phyloP scores from a whole-genome alignment of 2,113 vertebrate species.

The Taurulus bubalis region DNA sequence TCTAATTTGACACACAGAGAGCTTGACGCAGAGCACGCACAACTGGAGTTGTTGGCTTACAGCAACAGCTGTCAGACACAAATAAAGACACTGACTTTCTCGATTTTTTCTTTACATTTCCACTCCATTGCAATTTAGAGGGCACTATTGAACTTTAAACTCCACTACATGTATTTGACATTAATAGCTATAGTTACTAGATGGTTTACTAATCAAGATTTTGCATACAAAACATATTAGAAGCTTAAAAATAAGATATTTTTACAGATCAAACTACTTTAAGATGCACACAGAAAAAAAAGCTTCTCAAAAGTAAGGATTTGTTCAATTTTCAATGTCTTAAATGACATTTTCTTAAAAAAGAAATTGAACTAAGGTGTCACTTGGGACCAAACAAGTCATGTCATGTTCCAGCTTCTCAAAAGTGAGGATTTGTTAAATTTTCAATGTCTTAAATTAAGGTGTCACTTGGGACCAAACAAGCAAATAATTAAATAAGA shows the following conservation, averaged over 20 bases:
- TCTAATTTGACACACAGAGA: slow-evolving; percentile 63
- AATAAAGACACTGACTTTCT: slow-evolving; percentile 28
- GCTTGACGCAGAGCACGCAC: slow-evolving; percentile 36
- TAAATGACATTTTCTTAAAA: no score
- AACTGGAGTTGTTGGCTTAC: slow-evolving; percentile 21
- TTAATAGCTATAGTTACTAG: not conserved
- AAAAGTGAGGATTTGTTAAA: not conserved
- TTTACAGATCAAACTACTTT: not conserved
- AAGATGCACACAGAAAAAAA: no score
- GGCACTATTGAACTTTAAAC: not conserved
- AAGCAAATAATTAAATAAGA: not conserved
- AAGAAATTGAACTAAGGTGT: no score
- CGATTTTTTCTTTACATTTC: not conserved
- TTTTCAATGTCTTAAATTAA: not conserved
- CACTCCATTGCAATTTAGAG: not conserved
- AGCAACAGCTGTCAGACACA: slow-evolving; percentile 31
- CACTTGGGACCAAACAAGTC: no score
- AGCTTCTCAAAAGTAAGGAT: no score
- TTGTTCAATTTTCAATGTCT: no score
- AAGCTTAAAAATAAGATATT: not conserved
- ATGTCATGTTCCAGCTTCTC: not conserved
- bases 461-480: not conserved
- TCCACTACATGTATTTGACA: not conserved
- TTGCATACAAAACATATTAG: not conserved
- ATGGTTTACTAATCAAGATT: not conserved